These are phyloP conservation scores for Aphaenogaster floridana DNA, from an alignment of 1,140 invertebrate species.

Conservation along the genomic window DNA sequence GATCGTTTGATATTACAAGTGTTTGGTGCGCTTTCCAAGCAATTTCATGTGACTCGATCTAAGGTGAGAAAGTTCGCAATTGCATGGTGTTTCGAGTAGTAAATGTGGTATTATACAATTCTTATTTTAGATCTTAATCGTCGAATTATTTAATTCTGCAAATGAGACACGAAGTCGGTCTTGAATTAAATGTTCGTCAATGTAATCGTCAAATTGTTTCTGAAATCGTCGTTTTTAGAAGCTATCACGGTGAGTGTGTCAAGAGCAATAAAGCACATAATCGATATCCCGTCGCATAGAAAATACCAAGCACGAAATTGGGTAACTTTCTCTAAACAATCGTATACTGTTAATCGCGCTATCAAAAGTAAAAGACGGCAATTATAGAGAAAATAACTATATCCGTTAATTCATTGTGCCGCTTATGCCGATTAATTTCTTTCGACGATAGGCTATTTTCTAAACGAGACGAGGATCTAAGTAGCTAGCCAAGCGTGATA, in stretches of 20 bases:
- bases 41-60: constrained; percentile 43
- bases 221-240: constrained; percentile 9
- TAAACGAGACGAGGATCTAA: constrained; percentile 17
- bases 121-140: constrained; percentile 17
- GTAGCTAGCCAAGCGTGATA: constrained; percentile 4
- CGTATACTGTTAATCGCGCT: constrained; percentile 21
- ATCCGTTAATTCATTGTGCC: constrained; percentile 19
- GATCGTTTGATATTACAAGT: constrained; percentile 45
- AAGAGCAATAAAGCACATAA: not conserved
- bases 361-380: constrained; percentile 40
- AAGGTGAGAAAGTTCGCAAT: constrained; percentile 44
- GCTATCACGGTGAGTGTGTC: not conserved
- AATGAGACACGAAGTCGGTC: not conserved
- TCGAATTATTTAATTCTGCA: constrained; percentile 12
- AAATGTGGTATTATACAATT: constrained; percentile 16
- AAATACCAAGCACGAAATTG: not conserved
- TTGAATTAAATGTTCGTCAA: not conserved
- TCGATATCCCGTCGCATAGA: not conserved
- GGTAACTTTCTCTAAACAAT: constrained; percentile 57
- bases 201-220: not conserved
- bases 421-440: constrained; percentile 23
- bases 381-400: constrained; percentile 50
- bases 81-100: not conserved
- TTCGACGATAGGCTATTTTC: not conserved
- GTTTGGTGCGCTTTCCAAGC: constrained; percentile 24